These are phyloP conservation scores for Maconellicoccus hirsutus DNA, from an alignment of 1,140 invertebrate genomes.

Conservation along the genomic window DNA sequence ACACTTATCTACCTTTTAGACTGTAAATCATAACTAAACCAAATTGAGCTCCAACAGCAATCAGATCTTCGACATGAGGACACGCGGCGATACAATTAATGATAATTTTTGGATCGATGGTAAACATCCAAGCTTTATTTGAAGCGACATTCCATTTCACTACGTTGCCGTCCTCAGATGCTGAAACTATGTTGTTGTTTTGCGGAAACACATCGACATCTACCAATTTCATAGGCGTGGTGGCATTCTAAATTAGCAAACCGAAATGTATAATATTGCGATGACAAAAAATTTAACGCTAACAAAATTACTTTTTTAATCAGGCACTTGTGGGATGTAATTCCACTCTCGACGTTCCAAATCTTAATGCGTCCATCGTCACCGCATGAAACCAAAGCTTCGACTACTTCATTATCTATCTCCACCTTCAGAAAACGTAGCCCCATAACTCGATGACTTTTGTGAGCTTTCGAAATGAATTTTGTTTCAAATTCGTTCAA, in stretches of 20 bases:
- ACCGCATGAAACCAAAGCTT: neutral
- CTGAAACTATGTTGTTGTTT: neutral
- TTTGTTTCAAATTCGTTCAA: neutral
- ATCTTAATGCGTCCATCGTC: neutral
- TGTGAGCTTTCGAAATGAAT: neutral
- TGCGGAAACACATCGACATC: neutral
- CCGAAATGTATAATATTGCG: too few relatives aligned
- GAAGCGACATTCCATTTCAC: neutral
- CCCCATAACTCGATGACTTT: neutral
- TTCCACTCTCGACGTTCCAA: neutral
- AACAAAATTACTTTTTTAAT: neutral
- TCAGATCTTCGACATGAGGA: slow-evolving; percentile 44
- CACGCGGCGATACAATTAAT: slow-evolving; percentile 39
- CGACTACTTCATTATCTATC: neutral
- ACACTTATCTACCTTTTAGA: slow-evolving; percentile 39
- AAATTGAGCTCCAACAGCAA: slow-evolving; percentile 52
- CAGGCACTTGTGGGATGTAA: neutral
- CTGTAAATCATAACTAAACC: slow-evolving; percentile 49
- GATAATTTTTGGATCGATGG: neutral
- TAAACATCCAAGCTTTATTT: neutral
- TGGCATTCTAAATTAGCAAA: neutral
- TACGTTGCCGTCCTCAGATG: neutral
- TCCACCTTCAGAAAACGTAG: neutral
- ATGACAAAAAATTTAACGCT: neutral
- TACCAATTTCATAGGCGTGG: neutral